Evolutionary conservation across 2,888 invertebrate genomes (phyloP).

Genomic region (Liopterus haemorrhoidalis): DNA sequence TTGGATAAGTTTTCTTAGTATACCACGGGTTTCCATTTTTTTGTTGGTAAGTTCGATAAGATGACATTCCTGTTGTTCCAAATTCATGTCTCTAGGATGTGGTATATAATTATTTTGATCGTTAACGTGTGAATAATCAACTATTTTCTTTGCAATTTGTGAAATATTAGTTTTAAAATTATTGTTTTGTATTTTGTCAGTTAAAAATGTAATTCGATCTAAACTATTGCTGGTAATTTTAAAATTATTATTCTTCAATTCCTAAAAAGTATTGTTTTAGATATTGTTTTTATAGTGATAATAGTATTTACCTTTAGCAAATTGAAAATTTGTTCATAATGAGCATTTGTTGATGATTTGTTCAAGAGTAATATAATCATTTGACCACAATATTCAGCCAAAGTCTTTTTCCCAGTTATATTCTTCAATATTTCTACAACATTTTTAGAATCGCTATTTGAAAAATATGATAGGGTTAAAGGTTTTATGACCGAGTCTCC

Average conservation of each 20-base stretch:
- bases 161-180: constrained; percentile 14
- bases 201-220: constrained; percentile 27
- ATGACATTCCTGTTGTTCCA: constrained; percentile 58
- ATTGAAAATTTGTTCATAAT: constrained; percentile 44
- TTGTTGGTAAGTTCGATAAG: constrained; percentile 60
- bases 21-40: constrained; percentile 60
- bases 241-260: constrained; percentile 31
- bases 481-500: constrained; percentile 48
- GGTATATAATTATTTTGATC: constrained; percentile 42
- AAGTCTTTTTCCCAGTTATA: constrained; percentile 45
- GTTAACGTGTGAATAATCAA: constrained; percentile 5
- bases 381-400: constrained; percentile 53
- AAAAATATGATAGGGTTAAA: constrained; percentile 48
- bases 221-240: constrained; percentile 30
- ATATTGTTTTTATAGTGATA: constrained; percentile 4
- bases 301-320: constrained; percentile 45
- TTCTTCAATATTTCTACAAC: constrained; percentile 50
- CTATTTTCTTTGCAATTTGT: constrained; percentile 2
- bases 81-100: constrained; percentile 58
- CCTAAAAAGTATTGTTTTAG: constrained; percentile 27
- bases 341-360: constrained; percentile 45
- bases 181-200: constrained; percentile 11
- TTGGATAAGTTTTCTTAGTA: constrained; percentile 57
- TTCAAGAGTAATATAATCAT: constrained; percentile 50
- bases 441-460: constrained; percentile 46